Base-by-base conservation (phyloP, 2,797 vertebrate species). In the Vireo griseus region DNA sequence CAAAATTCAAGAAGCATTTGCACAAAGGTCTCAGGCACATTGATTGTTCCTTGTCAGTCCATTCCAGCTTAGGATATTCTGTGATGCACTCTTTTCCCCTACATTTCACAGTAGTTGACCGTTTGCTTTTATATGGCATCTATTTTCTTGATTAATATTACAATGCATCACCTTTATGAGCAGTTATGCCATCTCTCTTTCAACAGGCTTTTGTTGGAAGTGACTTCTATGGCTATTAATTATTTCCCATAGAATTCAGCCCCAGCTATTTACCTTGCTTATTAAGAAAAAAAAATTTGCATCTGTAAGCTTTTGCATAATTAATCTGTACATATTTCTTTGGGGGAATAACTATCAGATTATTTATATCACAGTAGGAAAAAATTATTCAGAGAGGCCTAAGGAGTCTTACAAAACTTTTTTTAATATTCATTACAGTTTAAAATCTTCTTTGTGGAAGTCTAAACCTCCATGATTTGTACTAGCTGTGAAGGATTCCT, bases 271-370 rank as follows among this genome's bases (percentile, higher is more conserved):
- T 95, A 95, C 33, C 29, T 94, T 86, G 50, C 55, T 92, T 95
- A 92, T 95, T 87, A 90, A 94, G 78, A 57, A 88, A 94, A 87
- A 68, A 68, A 59, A 90, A 95, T 77, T 5, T 50, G 28, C 35
- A 75, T 31, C 85, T 96, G 55, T 90, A 89, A 81, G 77, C 37
- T 92, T 96, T 78, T 92, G 52, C 44, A 95, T 97, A 96, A 97
- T 97, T 96, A 96, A 95, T 62, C 28, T 66, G 86, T 90, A 85
- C 69, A 93, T 97, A 97, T 97, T 95, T 94, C 67, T 96, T 96
- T 88, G 65, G 6, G 65, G 74, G 54, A 93, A 96, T 95, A 95
- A 92, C 90, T 95, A 79, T 50, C 66, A 29, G 63, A 91, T 95
- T 95, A 96, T 96, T 97, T 97, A 94, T 92, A 89, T 79, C 51